Evolutionary conservation across 2,888 invertebrate species (phyloP).

Genomic region (Sesia apiformis): DNA sequence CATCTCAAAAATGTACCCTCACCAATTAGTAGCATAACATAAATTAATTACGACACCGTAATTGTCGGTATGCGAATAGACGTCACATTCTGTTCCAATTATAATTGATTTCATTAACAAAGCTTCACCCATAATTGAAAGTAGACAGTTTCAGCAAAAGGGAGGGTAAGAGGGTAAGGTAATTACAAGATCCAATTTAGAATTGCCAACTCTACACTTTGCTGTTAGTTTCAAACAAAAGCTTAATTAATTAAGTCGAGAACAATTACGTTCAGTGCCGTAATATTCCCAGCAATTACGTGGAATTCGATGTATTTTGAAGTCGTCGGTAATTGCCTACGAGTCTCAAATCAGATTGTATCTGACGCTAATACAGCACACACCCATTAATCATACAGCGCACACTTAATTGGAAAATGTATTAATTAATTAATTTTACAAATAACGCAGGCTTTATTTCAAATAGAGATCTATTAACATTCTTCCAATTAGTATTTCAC

Average conservation of each 20-base stretch:
- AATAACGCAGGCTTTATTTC: not conserved
- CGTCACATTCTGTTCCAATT: constrained; percentile 59
- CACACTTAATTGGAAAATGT: constrained; percentile 61
- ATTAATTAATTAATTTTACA: constrained; percentile 46
- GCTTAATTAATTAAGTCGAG: constrained; percentile 75
- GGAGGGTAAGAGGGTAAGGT: constrained; percentile 71
- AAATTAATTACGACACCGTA: constrained; percentile 39
- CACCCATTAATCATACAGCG: constrained; percentile 50
- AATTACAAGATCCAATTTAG: constrained; percentile 75
- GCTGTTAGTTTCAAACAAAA: constrained; percentile 75
- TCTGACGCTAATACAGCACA: constrained; percentile 61
- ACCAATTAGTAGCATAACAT: constrained; percentile 10
- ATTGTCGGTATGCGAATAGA: constrained; percentile 37
- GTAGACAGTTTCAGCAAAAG: constrained; percentile 68
- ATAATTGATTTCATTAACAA: constrained; percentile 70
- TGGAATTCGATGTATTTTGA: constrained; percentile 70
- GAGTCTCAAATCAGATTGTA: constrained; percentile 64
- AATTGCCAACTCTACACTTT: constrained; percentile 75
- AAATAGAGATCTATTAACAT: too few species aligned
- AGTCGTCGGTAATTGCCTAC: constrained; percentile 62
- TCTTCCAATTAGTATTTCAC: too few species aligned
- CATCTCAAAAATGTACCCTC: not conserved
- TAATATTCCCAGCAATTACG: constrained; percentile 73
- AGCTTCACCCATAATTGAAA: constrained; percentile 70
- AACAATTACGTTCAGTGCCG: constrained; percentile 73